Evolutionary conservation across 2,888 invertebrate genomes (phyloP).

Genomic region (Epistrophe grossulariae): DNA sequence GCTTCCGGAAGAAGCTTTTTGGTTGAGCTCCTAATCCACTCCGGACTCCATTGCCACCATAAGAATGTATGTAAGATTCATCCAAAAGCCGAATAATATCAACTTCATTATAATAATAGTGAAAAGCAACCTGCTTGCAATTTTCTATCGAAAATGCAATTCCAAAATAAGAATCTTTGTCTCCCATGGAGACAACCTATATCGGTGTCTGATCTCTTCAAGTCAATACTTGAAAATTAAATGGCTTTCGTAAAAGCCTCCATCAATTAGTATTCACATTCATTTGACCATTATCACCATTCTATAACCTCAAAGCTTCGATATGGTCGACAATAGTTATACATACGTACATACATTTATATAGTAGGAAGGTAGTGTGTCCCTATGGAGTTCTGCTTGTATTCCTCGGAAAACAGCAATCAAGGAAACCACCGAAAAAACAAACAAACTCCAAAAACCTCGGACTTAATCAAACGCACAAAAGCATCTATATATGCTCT

Average conservation of each 20-base stretch:
- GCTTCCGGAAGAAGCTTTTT: too few species aligned
- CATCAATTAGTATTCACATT: constrained; percentile 58
- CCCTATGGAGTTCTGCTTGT: constrained; percentile 5
- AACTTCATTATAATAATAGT: too few species aligned
- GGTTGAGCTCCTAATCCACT: too few species aligned
- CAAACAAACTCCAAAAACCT: constrained; percentile 60
- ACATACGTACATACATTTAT: not conserved
- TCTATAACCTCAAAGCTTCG: constrained; percentile 32
- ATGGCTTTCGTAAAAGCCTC: constrained; percentile 28
- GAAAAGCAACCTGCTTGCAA: not conserved
- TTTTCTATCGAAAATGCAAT: not conserved
- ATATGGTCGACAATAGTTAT: not conserved
- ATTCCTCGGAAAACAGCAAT: constrained; percentile 39
- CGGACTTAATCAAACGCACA: constrained; percentile 68
- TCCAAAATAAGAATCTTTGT: constrained; percentile 7
- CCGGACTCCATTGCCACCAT: too few species aligned
- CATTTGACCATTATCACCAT: constrained; percentile 57
- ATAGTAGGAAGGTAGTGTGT: not conserved
- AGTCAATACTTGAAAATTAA: constrained; percentile 44
- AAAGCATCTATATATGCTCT: constrained; percentile 8
- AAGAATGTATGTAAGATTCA: too few species aligned
- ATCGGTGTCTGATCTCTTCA: not conserved
- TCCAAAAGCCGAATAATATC: too few species aligned
- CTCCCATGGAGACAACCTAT: not conserved
- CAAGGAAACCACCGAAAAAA: constrained; percentile 58